Conservation (phyloP, 2,888 invertebrate species). For the Plagiodera versicolora region DNA sequence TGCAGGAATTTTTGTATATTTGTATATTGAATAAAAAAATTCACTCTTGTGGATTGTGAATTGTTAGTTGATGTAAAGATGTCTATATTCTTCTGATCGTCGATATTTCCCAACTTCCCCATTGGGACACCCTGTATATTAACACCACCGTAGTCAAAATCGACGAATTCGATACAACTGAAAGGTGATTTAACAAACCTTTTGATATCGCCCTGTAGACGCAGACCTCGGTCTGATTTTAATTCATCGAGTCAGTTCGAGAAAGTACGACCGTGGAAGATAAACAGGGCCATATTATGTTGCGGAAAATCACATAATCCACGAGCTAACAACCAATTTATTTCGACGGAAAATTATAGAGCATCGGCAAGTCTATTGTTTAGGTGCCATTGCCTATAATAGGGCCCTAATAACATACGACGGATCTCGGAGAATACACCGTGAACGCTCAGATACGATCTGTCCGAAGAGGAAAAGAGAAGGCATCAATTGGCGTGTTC, state of each 20-base stretch:
- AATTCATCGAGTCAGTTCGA: neutral
- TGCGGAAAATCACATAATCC: conserved; percentile 14
- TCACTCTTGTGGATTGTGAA: too few species aligned
- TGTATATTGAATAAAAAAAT: too few species aligned
- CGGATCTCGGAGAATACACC: conserved; percentile 22
- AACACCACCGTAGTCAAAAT: too few species aligned
- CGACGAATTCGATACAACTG: too few species aligned
- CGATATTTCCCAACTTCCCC: too few species aligned
- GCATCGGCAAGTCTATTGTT: conserved; percentile 40
- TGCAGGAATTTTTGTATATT: too few species aligned
- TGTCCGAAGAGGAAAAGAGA: conserved; percentile 16
- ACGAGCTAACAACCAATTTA: conserved; percentile 44
- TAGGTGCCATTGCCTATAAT: conserved; percentile 41
- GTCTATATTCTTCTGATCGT: too few species aligned
- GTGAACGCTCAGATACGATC: conserved; percentile 22
- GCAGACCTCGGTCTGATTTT: neutral
- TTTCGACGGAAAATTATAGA: conserved; percentile 44
- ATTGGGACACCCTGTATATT: too few species aligned
- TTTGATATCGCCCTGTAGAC: too few species aligned
- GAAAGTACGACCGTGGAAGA: neutral
- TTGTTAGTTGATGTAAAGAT: too few species aligned
- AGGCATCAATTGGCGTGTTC: neutral
- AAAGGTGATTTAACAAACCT: too few species aligned
- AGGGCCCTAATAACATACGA: conserved; percentile 35
- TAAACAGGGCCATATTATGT: neutral